Evolutionary conservation across 1,140 invertebrate species (phyloP).

Genomic region (Caenorhabditis latens): DNA sequence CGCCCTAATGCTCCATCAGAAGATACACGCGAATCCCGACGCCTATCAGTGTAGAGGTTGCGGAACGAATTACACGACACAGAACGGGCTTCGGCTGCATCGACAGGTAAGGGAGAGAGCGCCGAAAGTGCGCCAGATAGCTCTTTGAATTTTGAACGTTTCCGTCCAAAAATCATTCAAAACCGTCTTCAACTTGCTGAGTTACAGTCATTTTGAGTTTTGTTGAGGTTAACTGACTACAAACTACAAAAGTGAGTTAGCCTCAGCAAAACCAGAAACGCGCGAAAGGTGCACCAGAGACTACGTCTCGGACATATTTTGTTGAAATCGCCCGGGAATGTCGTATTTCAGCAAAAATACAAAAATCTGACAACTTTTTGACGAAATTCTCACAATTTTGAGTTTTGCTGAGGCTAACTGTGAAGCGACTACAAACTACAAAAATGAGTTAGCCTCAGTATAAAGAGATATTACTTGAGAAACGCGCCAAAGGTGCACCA

Average conservation of each 20-base stretch:
- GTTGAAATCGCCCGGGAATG: too few relatives aligned
- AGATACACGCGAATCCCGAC: slow-evolving; percentile 31
- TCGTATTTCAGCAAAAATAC: too few relatives aligned
- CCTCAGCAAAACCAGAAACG: too few relatives aligned
- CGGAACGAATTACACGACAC: slow-evolving; percentile 32
- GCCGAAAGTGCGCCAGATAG: not conserved
- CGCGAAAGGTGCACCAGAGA: too few relatives aligned
- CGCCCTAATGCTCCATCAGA: slow-evolving; percentile 34
- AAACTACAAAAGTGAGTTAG: too few relatives aligned
- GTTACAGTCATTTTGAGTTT: too few relatives aligned
- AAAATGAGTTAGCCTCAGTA: not conserved
- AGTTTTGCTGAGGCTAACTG: not conserved
- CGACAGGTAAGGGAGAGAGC: not conserved
- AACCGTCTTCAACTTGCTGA: too few relatives aligned
- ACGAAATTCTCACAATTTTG: not conserved
- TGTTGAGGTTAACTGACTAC: too few relatives aligned
- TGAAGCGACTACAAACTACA: not conserved
- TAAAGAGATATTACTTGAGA: too few relatives aligned
- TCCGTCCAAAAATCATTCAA: too few relatives aligned
- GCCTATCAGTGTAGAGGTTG: slow-evolving; percentile 36
- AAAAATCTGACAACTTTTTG: not conserved
- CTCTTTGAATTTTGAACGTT: not conserved
- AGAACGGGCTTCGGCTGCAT: slow-evolving; percentile 14
- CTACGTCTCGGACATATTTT: too few relatives aligned
- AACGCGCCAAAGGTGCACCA: too few relatives aligned